phyloP scores from a whole-genome alignment of 2,888 invertebrate genomes.

The Anoplius nigerrimus region DNA sequence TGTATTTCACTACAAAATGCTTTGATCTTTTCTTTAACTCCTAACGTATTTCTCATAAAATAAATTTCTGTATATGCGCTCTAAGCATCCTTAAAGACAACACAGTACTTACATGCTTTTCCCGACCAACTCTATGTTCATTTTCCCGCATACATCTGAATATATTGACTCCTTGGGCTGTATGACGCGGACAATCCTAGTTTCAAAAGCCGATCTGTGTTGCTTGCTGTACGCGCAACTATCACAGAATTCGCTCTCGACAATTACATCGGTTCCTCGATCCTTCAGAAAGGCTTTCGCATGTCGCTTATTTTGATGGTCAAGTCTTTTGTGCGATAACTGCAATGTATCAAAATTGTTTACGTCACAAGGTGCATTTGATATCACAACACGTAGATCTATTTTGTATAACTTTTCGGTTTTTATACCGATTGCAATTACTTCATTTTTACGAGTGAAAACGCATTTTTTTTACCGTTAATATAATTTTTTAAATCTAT shows the following conservation, averaged over 20 bases:
- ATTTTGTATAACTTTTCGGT: not conserved
- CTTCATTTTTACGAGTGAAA: not conserved
- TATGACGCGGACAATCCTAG: constrained; percentile 12
- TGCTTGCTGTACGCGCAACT: no score
- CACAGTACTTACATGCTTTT: no score
- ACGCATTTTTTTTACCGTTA: not conserved
- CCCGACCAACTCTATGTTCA: no score
- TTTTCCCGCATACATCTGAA: no score
- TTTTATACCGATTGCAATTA: constrained; percentile 2
- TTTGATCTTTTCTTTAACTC: no score
- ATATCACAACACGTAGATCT: no score
- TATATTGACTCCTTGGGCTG: constrained; percentile 16
- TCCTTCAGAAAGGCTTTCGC: not conserved
- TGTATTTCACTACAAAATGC: no score
- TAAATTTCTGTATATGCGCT: no score
- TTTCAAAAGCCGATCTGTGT: constrained; percentile 16
- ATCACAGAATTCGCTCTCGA: not conserved
- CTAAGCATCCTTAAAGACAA: no score
- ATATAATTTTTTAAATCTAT: not conserved
- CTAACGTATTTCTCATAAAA: no score
- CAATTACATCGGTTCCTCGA: not conserved
- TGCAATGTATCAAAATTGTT: not conserved
- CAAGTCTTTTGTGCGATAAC: not conserved
- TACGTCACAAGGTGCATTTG: not conserved
- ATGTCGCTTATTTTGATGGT: constrained; percentile 6